Evolutionary conservation across 2,113 vertebrate species (phyloP), one percentile per base, ranked within the genome.

Genomic region (Romanogobio albipinnatus): DNA sequence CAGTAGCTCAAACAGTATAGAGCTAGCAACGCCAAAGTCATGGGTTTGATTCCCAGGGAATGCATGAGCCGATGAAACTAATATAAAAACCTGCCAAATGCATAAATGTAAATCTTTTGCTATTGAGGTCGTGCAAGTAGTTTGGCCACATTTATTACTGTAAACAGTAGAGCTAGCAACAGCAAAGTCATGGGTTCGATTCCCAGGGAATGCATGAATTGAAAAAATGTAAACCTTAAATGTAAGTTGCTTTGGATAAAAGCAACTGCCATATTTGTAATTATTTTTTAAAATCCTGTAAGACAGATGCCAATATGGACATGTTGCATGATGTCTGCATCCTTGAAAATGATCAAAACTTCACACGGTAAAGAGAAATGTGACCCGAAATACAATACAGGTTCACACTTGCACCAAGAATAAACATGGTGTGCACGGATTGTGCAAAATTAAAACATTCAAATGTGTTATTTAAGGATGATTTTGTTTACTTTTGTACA

Each of bases 401-500:
- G 9, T n/a, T 71, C 9, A 70, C 17, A 71, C 9, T 71, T 43
- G 19, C 68, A 45, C 43, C 19, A 13, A 45, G 19, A 71, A 11
- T 5, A 62, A 62, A 62, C 59, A 62, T 13, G 59, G 9, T 62
- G 26, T 62, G 59, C 1, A 0, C 2, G 2, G 39, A n/a, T n/a
- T 45, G 39, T 24, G 39, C 33, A 70, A 70, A 1, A 70, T 39
- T 2, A 10, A 39, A 70, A 70, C 33, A 39, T 70, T 70, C 17
- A 68, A 68, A 68, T 68, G 15, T 22, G 66, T 70, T 70, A 70
- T 39, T 70, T 22, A 73, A 73, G 5, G 39, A 47, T 76, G 15
- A 76, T 29, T 76, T 33, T 33, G 74, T 76, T 76, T 56, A 76
- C 70, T 76, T 76, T 53, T 76, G 74, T 33, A 29, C 0, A 0